Evolutionary conservation across 2,888 invertebrate species (phyloP).

Genomic region (Plagiodera versicolora): DNA sequence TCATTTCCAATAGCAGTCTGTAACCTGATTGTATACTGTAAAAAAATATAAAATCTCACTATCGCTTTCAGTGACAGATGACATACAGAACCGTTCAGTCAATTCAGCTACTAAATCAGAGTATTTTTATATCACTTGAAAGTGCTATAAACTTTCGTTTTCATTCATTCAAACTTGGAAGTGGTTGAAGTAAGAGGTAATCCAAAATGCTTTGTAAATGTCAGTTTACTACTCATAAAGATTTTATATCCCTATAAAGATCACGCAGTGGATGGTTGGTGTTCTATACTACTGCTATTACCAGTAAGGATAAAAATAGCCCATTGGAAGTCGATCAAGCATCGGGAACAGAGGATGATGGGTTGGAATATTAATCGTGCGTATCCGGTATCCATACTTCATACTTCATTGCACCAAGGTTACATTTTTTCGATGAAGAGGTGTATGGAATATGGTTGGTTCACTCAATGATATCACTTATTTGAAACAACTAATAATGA

Average conservation of each 20-base stretch:
- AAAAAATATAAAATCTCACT: neutral
- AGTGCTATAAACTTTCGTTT: neutral
- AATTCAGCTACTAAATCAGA: neutral
- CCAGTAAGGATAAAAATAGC: constrained; percentile 1
- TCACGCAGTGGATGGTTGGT: constrained; percentile 16
- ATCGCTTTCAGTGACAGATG: neutral
- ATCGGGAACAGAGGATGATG: constrained; percentile 5
- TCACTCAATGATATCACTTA: no score
- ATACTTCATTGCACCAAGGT: neutral
- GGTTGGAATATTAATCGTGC: neutral
- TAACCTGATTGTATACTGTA: neutral
- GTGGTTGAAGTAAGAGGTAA: constrained; percentile 8
- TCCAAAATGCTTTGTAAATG: constrained; percentile 10
- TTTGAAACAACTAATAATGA: no score
- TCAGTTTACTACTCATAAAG: constrained; percentile 34
- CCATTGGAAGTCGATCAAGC: constrained; percentile 15
- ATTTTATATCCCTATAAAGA: constrained; percentile 37
- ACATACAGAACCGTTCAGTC: neutral
- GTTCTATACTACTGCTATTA: constrained; percentile 15
- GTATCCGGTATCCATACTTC: neutral
- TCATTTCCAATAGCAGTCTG: neutral
- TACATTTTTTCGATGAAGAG: neutral
- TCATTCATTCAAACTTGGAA: neutral
- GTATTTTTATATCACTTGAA: neutral
- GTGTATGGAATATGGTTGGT: no score